Evolutionary conservation across 1,140 invertebrate genomes (phyloP).

Genomic region (Nasonia giraulti): DNA sequence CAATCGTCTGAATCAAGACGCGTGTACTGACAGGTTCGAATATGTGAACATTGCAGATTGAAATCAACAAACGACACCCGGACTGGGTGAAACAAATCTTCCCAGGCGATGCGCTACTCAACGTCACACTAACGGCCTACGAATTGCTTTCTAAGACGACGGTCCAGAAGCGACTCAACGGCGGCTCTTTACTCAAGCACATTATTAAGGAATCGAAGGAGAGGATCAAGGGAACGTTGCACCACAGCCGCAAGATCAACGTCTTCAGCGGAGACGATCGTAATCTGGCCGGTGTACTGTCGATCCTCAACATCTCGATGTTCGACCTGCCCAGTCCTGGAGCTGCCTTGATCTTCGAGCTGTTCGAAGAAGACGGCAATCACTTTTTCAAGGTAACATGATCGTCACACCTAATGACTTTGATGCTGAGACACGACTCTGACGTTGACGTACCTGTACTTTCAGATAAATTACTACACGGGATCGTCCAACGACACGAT

Average conservation of each 20-base stretch:
- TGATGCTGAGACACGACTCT: background rate
- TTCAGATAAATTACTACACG: conserved; percentile 61
- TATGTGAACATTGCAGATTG: conserved; percentile 52
- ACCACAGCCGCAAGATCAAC: conserved; percentile 55
- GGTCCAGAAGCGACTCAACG: conserved; percentile 63
- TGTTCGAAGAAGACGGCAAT: conserved; percentile 56
- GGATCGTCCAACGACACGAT: conserved; percentile 33
- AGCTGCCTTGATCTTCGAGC: conserved; percentile 65
- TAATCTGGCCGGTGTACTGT: conserved; percentile 64
- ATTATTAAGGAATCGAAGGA: conserved; percentile 59
- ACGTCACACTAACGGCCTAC: conserved; percentile 58
- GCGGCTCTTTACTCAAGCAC: conserved; percentile 64
- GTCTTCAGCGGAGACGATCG: conserved; percentile 65
- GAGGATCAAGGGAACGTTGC: conserved; percentile 26
- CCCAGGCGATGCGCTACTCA: conserved; percentile 57
- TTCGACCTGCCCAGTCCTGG: conserved; percentile 55
- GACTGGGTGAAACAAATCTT: conserved; percentile 60
- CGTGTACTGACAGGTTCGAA: background rate
- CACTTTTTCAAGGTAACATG: conserved; percentile 61
- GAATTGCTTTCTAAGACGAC: conserved; percentile 59
- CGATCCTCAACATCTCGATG: conserved; percentile 56
- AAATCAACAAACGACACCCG: conserved; percentile 57
- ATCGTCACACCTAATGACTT: background rate
- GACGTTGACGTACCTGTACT: conserved; percentile 19
- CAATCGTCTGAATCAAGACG: background rate